A percentile compares a stretch with the other conserved stretches of the same genome.
Evolutionary conservation across 1,140 invertebrate genomes (phyloP).

Genomic region (Ctenoplectra terminalis): DNA sequence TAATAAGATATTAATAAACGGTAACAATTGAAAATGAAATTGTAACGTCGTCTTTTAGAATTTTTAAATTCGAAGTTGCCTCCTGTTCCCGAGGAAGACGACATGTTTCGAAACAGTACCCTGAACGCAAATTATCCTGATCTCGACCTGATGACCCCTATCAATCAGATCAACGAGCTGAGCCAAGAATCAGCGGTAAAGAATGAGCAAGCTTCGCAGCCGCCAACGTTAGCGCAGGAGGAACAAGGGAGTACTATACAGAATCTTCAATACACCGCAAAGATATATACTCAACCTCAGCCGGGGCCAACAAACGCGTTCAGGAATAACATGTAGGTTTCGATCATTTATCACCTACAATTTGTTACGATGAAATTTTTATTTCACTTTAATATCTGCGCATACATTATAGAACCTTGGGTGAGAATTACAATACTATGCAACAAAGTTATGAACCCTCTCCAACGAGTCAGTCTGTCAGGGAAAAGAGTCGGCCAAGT

Average conservation of each 20-base stretch:
- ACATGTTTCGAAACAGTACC: slow-evolving; percentile 75
- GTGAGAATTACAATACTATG: slow-evolving; percentile 68
- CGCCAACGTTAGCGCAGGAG: slow-evolving; percentile 57
- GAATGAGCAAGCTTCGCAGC: slow-evolving; percentile 65
- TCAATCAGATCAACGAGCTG: slow-evolving; percentile 76
- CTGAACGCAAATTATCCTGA: slow-evolving; percentile 80
- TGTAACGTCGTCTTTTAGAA: slow-evolving; percentile 78
- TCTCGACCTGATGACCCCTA: slow-evolving; percentile 79
- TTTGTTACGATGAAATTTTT: neutral
- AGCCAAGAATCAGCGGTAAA: slow-evolving; percentile 62
- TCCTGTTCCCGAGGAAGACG: slow-evolving; percentile 86
- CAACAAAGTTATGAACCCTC: slow-evolving; percentile 70
- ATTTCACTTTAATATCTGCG: neutral
- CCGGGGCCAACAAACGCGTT: slow-evolving; percentile 71
- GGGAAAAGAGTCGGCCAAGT: slow-evolving; percentile 73
- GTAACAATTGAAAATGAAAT: neutral
- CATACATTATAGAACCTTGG: slow-evolving; percentile 63
- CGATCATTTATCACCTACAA: neutral
- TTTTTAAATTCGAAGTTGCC: slow-evolving; percentile 85
- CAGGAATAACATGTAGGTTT: slow-evolving; percentile 74
- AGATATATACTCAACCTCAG: slow-evolving; percentile 77
- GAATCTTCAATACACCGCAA: slow-evolving; percentile 80
- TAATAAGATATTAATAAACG: neutral
- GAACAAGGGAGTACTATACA: slow-evolving; percentile 68
- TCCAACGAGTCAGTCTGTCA: slow-evolving; percentile 55